phyloP scores from a whole-genome alignment of 2,113 vertebrate genomes.

The Varanus salvator region DNA sequence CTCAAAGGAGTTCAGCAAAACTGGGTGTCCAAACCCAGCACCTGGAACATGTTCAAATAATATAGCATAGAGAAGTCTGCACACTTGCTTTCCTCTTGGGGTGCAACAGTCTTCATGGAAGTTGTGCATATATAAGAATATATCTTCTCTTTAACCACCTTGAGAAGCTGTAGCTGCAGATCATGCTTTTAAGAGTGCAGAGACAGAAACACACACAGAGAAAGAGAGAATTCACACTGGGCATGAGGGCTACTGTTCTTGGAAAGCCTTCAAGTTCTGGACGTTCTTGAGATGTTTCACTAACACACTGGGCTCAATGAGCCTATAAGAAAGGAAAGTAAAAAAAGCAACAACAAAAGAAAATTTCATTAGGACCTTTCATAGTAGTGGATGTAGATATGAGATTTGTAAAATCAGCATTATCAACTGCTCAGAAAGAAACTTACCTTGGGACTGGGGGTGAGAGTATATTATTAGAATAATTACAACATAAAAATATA shows the following conservation, averaged over 20 bases:
- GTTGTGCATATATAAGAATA: background rate
- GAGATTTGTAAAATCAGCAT: too few relatives aligned
- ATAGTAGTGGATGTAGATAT: too few relatives aligned
- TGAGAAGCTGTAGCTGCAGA: background rate
- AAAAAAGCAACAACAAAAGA: background rate
- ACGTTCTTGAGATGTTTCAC: slow-evolving; percentile 14
- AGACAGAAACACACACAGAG: background rate
- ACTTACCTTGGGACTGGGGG: too few relatives aligned
- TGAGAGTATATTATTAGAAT: too few relatives aligned
- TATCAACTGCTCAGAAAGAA: too few relatives aligned
- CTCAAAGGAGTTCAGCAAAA: background rate
- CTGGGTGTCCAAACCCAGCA: background rate
- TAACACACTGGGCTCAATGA: background rate
- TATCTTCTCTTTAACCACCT: background rate
- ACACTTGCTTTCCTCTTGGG: background rate
- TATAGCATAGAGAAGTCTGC: background rate
- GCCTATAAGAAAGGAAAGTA: background rate
- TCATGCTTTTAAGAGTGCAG: background rate
- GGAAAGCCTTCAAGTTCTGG: background rate
- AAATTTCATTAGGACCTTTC: too few relatives aligned
- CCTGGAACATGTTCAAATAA: background rate
- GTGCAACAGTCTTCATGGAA: background rate
- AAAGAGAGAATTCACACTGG: slow-evolving; percentile 13
- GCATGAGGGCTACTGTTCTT: background rate
- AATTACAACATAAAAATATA: too few relatives aligned